phyloP scores from a whole-genome alignment of 2,113 vertebrate genomes.

The Prietella phreatophila region DNA sequence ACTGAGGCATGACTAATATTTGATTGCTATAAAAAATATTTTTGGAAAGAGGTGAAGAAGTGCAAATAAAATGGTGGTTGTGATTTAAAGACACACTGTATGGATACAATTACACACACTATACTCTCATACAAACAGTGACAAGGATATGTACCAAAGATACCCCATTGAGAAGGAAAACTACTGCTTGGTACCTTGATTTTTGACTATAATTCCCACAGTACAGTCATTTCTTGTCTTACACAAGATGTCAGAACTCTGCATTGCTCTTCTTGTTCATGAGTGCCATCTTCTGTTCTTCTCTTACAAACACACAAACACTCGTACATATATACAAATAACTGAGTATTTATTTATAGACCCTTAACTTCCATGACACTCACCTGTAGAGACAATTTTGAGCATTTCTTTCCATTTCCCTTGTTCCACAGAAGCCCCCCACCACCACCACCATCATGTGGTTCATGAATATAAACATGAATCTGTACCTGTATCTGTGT shows the following conservation, averaged over 20 bases:
- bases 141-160: background rate
- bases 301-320: background rate
- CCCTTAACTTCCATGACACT: background rate
- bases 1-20: background rate
- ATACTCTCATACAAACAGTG: background rate
- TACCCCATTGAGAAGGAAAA: background rate
- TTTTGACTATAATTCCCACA: background rate
- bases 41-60: background rate
- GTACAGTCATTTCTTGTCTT: background rate
- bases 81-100: background rate
- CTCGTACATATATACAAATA: background rate
- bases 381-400: background rate
- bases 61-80: background rate
- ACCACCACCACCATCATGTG: background rate
- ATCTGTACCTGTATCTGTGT: background rate
- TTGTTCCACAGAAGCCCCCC: background rate
- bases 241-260: background rate
- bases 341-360: background rate
- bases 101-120: background rate
- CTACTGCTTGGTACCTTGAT: background rate
- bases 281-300: constrained; percentile 13
- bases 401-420: background rate
- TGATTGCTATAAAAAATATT: too few relatives aligned
- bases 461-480: background rate
- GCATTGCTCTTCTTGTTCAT: constrained; percentile 1